Conservation (phyloP, 2,888 invertebrate genomes). For the Galerucella calmariensis region DNA sequence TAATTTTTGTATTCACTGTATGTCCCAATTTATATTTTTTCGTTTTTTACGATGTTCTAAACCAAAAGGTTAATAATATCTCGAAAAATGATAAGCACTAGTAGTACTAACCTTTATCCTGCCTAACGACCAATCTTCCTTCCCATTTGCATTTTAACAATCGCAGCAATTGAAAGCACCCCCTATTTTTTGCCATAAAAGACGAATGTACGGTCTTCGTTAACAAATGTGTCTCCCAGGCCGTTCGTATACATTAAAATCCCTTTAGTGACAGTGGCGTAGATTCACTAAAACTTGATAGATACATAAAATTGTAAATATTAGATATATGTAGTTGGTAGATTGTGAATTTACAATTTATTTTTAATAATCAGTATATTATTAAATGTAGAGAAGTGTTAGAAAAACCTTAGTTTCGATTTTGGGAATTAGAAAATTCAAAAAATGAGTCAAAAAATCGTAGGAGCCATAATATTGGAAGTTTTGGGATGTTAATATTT, state of each 20-base stretch:
- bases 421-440: too few relatives aligned
- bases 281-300: background rate
- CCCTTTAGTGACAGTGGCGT: conserved; percentile 52
- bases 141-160: conserved; percentile 42
- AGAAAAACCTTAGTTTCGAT: too few relatives aligned
- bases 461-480: too few relatives aligned
- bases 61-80: conserved; percentile 21
- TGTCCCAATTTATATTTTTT: too few relatives aligned
- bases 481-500: too few relatives aligned
- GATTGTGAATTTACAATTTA: too few relatives aligned
- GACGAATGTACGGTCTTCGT: conserved; percentile 38
- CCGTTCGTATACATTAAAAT: conserved; percentile 59
- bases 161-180: conserved; percentile 24
- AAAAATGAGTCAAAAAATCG: too few relatives aligned
- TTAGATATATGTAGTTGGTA: too few relatives aligned
- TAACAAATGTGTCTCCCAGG: conserved; percentile 53
- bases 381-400: too few relatives aligned
- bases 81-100: conserved; percentile 12
- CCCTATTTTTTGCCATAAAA: conserved; percentile 33
- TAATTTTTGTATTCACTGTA: too few relatives aligned
- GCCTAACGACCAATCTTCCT: conserved; percentile 33
- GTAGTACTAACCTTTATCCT: conserved; percentile 27
- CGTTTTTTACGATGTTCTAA: conserved; percentile 8
- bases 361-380: too few relatives aligned
- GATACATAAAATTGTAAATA: background rate